Evolutionary conservation across 2,113 vertebrate genomes (phyloP).

Genomic region (Passer domesticus): DNA sequence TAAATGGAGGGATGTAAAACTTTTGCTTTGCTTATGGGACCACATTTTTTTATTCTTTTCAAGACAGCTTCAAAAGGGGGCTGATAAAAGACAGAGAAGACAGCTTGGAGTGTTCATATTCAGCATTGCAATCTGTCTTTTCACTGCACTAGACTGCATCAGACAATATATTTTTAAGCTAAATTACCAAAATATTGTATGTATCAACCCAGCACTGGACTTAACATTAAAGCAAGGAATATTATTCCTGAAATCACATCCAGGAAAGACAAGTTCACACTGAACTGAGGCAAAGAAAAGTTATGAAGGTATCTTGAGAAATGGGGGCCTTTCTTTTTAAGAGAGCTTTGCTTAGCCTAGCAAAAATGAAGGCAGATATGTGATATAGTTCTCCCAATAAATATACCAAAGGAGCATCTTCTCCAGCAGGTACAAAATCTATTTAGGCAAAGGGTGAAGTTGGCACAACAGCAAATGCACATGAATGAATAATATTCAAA

Average conservation of each 20-base stretch:
- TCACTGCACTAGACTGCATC: background rate
- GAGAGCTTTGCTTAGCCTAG: constrained; percentile 26
- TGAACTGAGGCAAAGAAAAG: background rate
- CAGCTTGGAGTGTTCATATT: background rate
- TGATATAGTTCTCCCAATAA: constrained; percentile 35
- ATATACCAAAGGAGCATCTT: constrained; percentile 43
- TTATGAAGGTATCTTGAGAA: background rate
- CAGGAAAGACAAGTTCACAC: background rate
- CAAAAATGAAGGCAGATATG: constrained; percentile 43
- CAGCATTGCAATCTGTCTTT: background rate
- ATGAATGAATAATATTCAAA: constrained; percentile 57
- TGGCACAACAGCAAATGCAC: constrained; percentile 2
- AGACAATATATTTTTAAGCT: background rate
- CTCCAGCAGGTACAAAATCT: constrained; percentile 11
- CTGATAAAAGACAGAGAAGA: background rate
- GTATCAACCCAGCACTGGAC: background rate
- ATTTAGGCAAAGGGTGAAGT: background rate
- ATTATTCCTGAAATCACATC: background rate
- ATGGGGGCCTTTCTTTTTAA: background rate
- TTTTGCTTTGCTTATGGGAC: background rate
- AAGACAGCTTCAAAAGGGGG: background rate
- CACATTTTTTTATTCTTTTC: background rate
- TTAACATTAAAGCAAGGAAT: background rate
- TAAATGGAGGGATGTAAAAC: background rate
- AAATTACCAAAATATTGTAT: background rate